A percentile compares a stretch with the other conserved stretches of the same genome.
Evolutionary conservation across 2,113 vertebrate species (phyloP).

Genomic region (Zingel zingel): DNA sequence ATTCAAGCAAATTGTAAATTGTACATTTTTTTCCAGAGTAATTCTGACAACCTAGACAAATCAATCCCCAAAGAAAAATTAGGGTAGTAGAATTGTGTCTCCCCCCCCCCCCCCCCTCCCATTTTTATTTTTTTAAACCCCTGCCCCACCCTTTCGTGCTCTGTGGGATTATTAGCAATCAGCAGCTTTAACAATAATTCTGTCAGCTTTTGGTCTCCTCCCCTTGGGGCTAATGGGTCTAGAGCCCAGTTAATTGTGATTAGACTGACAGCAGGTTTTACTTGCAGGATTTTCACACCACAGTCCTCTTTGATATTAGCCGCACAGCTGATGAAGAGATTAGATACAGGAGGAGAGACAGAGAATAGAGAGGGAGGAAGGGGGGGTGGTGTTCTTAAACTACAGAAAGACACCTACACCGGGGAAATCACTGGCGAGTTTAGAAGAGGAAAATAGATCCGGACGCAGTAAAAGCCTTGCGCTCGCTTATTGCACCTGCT

Average conservation of each 20-base stretch:
- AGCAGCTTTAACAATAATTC: conserved; percentile 68
- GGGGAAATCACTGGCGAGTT: conserved; percentile 83
- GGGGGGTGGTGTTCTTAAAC: conserved; percentile 71
- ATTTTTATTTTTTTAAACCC: background rate
- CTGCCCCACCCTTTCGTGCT: conserved; percentile 34
- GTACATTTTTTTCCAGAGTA: conserved; percentile 5
- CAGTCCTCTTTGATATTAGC: conserved; percentile 78
- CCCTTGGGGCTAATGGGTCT: conserved; percentile 72
- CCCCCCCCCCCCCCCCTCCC: no score
- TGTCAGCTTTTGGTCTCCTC: conserved; percentile 61
- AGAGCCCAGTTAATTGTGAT: conserved; percentile 81
- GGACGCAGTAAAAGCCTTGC: conserved; percentile 77
- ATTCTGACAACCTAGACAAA: background rate
- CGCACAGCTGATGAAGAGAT: conserved; percentile 79
- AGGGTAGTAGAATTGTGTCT: background rate
- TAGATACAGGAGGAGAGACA: conserved; percentile 64
- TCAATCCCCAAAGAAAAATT: conserved; percentile 10
- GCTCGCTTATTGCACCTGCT: conserved; percentile 81
- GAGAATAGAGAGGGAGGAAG: conserved; percentile 13
- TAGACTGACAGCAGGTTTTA: conserved; percentile 78
- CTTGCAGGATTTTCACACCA: conserved; percentile 74
- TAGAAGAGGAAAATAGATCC: conserved; percentile 82
- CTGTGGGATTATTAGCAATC: conserved; percentile 66
- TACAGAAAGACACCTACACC: conserved; percentile 80
- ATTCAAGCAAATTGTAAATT: conserved; percentile 19